phyloP scores from a whole-genome alignment of 2,113 vertebrate genomes.

The Aythya baeri region DNA sequence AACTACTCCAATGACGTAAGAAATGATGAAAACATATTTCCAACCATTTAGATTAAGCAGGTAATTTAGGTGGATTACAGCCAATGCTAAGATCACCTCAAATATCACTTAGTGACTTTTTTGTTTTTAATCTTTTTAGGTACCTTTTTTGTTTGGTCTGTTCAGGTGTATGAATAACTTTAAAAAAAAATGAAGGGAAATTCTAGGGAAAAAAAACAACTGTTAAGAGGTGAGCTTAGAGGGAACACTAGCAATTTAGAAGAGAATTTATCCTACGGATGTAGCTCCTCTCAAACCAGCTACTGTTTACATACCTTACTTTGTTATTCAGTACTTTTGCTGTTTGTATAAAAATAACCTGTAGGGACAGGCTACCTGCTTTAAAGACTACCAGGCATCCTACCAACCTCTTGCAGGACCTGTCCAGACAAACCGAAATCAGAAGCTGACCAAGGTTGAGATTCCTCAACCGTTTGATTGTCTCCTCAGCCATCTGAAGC shows the following conservation, averaged over 20 bases:
- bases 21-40: neutral
- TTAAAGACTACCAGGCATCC: neutral
- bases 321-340: neutral
- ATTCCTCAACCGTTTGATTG: neutral
- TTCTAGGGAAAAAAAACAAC: neutral
- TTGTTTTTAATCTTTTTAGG: neutral
- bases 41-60: neutral
- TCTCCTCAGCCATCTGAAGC: neutral
- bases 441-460: neutral
- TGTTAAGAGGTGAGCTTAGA: neutral
- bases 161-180: neutral
- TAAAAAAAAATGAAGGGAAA: neutral
- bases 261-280: neutral
- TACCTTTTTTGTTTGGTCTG: neutral
- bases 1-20: neutral
- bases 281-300: neutral
- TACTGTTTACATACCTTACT: neutral
- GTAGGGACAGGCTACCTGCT: neutral
- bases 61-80: neutral
- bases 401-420: neutral
- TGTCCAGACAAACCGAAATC: neutral
- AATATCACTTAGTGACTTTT: neutral
- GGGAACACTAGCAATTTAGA: neutral
- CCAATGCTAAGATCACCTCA: neutral
- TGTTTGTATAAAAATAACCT: neutral